These are phyloP conservation scores for Elephantulus edwardii DNA, from an alignment of 2,113 vertebrate genomes.

Conservation along the genomic window DNA sequence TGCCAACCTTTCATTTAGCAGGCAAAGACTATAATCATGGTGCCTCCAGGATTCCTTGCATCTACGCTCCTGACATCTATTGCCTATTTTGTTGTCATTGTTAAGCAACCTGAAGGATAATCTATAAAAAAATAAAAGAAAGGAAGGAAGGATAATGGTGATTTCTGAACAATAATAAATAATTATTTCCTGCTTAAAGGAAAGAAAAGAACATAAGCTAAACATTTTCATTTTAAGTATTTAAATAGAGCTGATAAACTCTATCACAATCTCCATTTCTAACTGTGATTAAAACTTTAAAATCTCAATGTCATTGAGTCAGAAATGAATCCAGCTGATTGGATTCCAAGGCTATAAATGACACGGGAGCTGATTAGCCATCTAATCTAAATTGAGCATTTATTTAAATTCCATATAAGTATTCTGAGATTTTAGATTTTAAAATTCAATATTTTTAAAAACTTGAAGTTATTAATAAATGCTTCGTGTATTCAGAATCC, in stretches of 20 bases:
- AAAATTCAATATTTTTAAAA: not conserved
- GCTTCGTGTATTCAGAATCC: too few species aligned
- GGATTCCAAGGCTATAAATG: too few species aligned
- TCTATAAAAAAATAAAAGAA: not conserved
- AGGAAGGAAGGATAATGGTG: not conserved
- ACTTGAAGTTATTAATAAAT: not conserved
- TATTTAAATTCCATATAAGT: not conserved
- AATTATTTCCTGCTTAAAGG: not conserved
- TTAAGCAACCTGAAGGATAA: not conserved
- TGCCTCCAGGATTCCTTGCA: not conserved
- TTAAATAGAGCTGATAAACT: not conserved
- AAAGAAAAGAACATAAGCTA: not conserved
- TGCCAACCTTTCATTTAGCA: not conserved
- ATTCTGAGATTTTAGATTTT: not conserved
- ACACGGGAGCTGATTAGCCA: too few species aligned
- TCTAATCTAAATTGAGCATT: not conserved
- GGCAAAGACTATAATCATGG: not conserved
- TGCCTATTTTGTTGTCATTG: not conserved
- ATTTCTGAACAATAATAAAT: not conserved
- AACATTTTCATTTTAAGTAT: not conserved
- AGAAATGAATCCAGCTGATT: too few species aligned
- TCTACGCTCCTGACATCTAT: not conserved
- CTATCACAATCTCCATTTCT: not conserved
- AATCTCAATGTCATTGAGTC: too few species aligned
- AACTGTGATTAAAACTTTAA: too few species aligned